Base-by-base conservation (phyloP, 1,140 invertebrate genomes). In the Armadillidium nasatum region DNA sequence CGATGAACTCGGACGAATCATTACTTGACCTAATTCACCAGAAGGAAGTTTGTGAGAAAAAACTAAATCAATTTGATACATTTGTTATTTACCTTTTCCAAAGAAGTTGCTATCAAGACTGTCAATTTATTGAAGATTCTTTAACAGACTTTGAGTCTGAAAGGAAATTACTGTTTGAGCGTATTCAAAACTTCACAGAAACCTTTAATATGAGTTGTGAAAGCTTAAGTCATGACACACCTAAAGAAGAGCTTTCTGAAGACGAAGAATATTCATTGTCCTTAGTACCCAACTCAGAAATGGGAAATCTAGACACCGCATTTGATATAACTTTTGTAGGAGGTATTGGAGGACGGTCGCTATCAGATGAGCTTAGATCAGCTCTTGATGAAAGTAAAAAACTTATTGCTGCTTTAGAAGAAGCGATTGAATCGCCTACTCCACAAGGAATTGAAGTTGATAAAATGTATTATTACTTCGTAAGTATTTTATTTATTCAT, bases 381-480 rank as follows among this genome's bases (percentile, higher is more conserved):
- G 82, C 82, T 45, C 68, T 82, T 7, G 82, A 80, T 11, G 82
- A 82, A 54, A 75, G 79, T 44, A 77, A 78, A 43, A 78, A 78
- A 73, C 78, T 80, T 44, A 54, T 82, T n/a, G 54, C 44, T 21
- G 73, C 72, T 10, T 67, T 82, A 44, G 82, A 82, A 44, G 79
- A 79, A 46, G 77, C 77, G 10, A 67, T 82, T 43, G 76, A 84
- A 7, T 84, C 82, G 67, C 85, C 88, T 10, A 87, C 88, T 67
- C 88, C 88, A 0, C 83, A 82, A 13, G 83, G 87, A 33, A 88
- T 85, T 70, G 87, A 88, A 82, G 84, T 89, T 72, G 81, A 86
- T 75, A 81, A 85, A 68, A 78, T 87, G 82, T 85, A 87, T 73
- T 87, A 88, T 77, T 85, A 86, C 75, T 87, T 91, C 46, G 86